Base-by-base conservation (phyloP, 2,888 invertebrate species). In the Caenorhabditis sulstoni region DNA sequence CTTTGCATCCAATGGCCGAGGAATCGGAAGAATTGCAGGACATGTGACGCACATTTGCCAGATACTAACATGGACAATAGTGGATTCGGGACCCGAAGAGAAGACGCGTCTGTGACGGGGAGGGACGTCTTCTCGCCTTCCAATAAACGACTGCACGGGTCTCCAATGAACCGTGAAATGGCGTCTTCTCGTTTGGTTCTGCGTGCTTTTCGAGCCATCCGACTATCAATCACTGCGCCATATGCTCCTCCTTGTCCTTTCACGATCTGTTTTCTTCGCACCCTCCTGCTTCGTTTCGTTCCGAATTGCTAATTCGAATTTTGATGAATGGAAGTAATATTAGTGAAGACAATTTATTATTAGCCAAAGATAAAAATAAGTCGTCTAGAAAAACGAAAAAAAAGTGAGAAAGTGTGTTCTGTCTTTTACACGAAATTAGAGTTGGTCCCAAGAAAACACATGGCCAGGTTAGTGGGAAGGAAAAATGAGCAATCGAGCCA, bases 41-140 rank as follows among this genome's bases (percentile, higher is more conserved):
- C 47, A 64, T 35, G 62, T 74, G 14, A 84, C 83, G 1, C 57
- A 65, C 11, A 22, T 81, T 11, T 84, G 77, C 16, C 83, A 84
- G 52, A 67, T 76, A 14, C 50, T 84, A 3, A 79, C 79, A 35
- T 83, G 83, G 83, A 75, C 81, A n/a, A 64, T 83, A 11, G 77
- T 81, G 22, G 83, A 83, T 39, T 37, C 45, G 5, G 78, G 71
- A 18, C 78, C 71, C 11, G 71, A 47, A 14, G 68, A 70, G 35
- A 70, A 70, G 22, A 77, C 77, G 12, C 50, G 41, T 20, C 22
- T 77, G 16, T 77, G 52, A 45, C n/a, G n/a, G n/a, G n/a, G 44
- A 37, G 45, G 59, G 59, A 52, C 39, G 16, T n/a, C 58, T 22
- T 53, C 37, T 37, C 23, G 35, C 53, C 47, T 47, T 18, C 45